Conservation (phyloP, 2,888 invertebrate genomes). For the Drosophila picticornis region DNA sequence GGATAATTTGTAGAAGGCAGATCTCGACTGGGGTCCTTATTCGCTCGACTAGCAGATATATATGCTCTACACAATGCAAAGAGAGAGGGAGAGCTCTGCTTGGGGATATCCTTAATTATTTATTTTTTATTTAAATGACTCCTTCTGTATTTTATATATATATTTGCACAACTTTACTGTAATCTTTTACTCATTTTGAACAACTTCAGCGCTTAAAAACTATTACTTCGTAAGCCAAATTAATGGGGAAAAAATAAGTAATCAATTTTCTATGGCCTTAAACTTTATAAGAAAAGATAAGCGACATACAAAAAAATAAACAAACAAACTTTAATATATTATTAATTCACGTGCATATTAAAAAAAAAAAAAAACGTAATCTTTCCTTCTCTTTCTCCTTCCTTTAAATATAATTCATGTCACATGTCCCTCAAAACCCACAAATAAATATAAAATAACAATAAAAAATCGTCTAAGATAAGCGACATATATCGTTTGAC, state of each 20-base stretch:
- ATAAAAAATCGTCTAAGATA: background rate
- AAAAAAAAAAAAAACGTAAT: too few relatives aligned
- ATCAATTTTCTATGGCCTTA: background rate
- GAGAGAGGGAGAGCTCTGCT: background rate
- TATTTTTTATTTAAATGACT: background rate
- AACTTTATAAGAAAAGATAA: too few relatives aligned
- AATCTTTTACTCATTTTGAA: background rate
- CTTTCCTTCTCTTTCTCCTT: background rate
- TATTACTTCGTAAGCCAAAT: background rate
- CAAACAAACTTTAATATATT: background rate
- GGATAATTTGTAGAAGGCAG: background rate
- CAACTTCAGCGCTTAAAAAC: too few relatives aligned
- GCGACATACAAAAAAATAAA: too few relatives aligned
- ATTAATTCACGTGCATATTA: background rate
- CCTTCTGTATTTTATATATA: background rate
- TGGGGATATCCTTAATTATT: too few relatives aligned
- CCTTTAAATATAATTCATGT: slow-evolving; percentile 7
- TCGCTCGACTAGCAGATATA: background rate
- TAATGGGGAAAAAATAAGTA: background rate
- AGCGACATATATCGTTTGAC: background rate
- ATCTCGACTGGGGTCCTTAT: background rate
- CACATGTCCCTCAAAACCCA: slow-evolving; percentile 11
- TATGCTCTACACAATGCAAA: background rate
- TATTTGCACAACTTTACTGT: background rate
- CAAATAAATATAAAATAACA: background rate